These are phyloP conservation scores for Syrmaticus mikado DNA, from an alignment of 2,113 vertebrate genomes.

Conservation along the genomic window DNA sequence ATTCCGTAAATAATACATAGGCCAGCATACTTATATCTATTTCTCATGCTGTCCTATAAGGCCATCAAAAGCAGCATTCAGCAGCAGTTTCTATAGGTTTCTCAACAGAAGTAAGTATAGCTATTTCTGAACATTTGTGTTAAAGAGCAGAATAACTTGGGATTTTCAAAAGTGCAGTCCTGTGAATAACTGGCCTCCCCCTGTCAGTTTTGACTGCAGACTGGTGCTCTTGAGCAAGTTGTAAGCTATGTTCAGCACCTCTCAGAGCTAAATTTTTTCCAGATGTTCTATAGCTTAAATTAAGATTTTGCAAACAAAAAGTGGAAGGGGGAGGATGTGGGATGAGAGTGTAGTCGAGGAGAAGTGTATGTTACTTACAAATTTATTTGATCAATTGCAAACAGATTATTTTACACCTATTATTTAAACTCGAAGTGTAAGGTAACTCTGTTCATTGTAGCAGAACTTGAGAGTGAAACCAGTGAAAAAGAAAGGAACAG, in stretches of 20 bases:
- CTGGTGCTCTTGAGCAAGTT: accelerated
- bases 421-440: not conserved
- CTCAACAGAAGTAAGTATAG: not conserved
- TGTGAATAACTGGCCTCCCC: not conserved
- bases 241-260: not conserved
- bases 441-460: not conserved
- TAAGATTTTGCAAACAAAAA: not conserved
- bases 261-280: not conserved
- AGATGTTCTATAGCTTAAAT: not conserved
- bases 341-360: not conserved
- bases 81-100: not conserved
- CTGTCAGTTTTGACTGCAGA: not conserved
- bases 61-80: not conserved
- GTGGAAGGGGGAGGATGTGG: not conserved
- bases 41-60: not conserved
- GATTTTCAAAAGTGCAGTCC: not conserved
- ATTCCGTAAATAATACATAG: not conserved
- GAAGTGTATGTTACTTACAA: not conserved
- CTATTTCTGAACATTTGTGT: not conserved
- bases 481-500: not conserved
- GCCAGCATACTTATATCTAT: not conserved
- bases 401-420: not conserved
- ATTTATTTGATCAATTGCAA: not conserved
- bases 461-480: not conserved
- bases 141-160: not conserved